Evolutionary conservation across 2,113 vertebrate genomes (phyloP).

Genomic region (Melierax canorus): DNA sequence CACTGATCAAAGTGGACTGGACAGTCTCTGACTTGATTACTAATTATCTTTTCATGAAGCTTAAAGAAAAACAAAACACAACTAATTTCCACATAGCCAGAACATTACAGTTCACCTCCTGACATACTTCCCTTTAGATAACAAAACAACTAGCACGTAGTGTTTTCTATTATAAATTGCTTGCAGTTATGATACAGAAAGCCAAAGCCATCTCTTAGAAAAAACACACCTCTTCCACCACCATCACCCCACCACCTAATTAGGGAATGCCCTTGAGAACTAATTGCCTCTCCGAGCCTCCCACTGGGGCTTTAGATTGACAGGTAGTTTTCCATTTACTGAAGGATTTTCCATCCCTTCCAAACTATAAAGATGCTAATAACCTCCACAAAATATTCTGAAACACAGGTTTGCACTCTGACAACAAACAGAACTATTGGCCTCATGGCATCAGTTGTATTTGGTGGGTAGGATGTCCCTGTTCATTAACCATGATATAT

Average conservation of each 20-base stretch:
- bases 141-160: not conserved
- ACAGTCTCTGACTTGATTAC: not conserved
- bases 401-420: not conserved
- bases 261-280: slow-evolving; percentile 3
- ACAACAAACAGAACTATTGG: not conserved
- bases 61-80: not conserved
- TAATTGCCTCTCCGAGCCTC: not conserved
- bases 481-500: not conserved
- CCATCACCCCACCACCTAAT: not conserved
- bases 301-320: not conserved
- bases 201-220: not conserved
- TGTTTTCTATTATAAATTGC: not conserved
- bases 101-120: not conserved
- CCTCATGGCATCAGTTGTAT: not conserved
- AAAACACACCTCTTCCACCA: not conserved
- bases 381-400: not conserved
- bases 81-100: not conserved
- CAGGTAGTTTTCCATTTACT: not conserved
- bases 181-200: not conserved
- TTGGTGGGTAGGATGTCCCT: not conserved
- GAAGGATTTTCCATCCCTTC: not conserved
- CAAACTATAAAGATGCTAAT: not conserved
- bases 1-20: not conserved
- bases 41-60: not conserved
- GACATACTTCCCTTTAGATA: not conserved